phyloP scores from a whole-genome alignment of 1,140 invertebrate genomes.

The Zaprionus vittiger region DNA sequence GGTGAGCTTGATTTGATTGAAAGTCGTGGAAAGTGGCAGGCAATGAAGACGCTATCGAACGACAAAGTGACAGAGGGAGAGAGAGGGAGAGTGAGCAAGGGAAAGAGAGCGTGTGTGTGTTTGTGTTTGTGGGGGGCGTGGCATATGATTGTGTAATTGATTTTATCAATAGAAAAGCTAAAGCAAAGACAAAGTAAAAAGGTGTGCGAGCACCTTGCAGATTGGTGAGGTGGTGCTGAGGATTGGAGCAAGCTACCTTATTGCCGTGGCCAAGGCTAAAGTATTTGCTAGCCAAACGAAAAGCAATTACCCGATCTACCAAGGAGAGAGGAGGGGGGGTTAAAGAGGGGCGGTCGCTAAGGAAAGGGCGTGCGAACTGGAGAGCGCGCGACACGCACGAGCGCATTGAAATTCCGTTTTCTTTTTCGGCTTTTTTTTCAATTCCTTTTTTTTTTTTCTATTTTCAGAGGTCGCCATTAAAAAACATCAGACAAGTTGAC shows the following conservation, averaged over 20 bases:
- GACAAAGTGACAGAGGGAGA: not conserved
- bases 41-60: slow-evolving; percentile 23
- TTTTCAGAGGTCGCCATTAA: slow-evolving; percentile 37
- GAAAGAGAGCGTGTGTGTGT: not conserved
- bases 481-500: slow-evolving; percentile 37
- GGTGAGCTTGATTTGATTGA: slow-evolving; percentile 75
- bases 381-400: slow-evolving; percentile 54
- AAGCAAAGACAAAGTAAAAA: slow-evolving; percentile 14
- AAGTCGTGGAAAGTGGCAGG: slow-evolving; percentile 62
- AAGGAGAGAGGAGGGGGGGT: not conserved
- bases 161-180: slow-evolving; percentile 68
- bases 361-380: not conserved
- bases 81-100: not conserved
- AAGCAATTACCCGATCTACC: slow-evolving; percentile 52
- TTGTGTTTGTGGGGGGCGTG: slow-evolving; percentile 35
- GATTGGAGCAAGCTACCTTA: slow-evolving; percentile 31
- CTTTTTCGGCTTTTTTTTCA: slow-evolving; percentile 27
- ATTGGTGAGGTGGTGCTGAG: not conserved
- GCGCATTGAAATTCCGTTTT: slow-evolving; percentile 54
- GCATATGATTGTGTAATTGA: slow-evolving; percentile 80
- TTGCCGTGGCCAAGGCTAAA: slow-evolving; percentile 41
- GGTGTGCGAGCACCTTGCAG: slow-evolving; percentile 5
- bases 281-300: slow-evolving; percentile 56
- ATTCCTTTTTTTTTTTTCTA: slow-evolving; percentile 27
- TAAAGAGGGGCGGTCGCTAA: too few species aligned